These are phyloP conservation scores for Drosophila parvula DNA, from an alignment of 1,140 invertebrate genomes.

Conservation along the genomic window DNA sequence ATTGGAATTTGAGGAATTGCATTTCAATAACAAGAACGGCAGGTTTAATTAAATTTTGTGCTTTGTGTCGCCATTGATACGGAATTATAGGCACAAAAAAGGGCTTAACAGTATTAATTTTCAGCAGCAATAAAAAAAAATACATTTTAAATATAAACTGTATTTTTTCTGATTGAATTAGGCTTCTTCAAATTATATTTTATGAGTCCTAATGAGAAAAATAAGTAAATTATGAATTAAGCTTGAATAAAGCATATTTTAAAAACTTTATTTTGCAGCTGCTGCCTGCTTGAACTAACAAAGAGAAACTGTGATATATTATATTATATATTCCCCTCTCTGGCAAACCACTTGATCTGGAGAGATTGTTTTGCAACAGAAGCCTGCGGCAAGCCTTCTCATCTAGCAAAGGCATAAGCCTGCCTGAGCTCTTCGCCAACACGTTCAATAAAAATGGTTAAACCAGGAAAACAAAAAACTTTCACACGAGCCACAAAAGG, in stretches of 20 bases:
- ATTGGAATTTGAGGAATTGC: slow-evolving; percentile 7
- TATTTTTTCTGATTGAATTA: not conserved
- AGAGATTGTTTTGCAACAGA: slow-evolving; percentile 32
- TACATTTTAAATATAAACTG: not conserved
- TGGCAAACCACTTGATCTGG: slow-evolving; percentile 23
- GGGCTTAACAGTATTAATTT: not conserved
- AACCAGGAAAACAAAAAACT: slow-evolving; percentile 39
- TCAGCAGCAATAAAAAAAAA: too few relatives aligned
- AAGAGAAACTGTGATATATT: slow-evolving; percentile 1
- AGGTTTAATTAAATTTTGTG: slow-evolving; percentile 14
- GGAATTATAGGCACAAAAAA: not conserved
- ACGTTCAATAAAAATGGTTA: slow-evolving; percentile 45
- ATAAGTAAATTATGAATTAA: not conserved
- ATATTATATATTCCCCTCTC: too few relatives aligned
- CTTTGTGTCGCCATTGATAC: not conserved
- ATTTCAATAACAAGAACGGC: not conserved
- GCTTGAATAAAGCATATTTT: not conserved
- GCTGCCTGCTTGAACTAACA: too few relatives aligned
- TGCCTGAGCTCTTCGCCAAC: slow-evolving; percentile 13
- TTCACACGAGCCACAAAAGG: slow-evolving; percentile 33
- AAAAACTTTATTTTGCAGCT: not conserved
- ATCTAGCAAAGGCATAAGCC: slow-evolving; percentile 38
- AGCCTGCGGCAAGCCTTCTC: slow-evolving; percentile 22
- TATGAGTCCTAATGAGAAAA: not conserved
- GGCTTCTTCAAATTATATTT: not conserved